Evolutionary conservation across 1,140 invertebrate genomes (phyloP).

Genomic region (Eupristina koningsbergeri): DNA sequence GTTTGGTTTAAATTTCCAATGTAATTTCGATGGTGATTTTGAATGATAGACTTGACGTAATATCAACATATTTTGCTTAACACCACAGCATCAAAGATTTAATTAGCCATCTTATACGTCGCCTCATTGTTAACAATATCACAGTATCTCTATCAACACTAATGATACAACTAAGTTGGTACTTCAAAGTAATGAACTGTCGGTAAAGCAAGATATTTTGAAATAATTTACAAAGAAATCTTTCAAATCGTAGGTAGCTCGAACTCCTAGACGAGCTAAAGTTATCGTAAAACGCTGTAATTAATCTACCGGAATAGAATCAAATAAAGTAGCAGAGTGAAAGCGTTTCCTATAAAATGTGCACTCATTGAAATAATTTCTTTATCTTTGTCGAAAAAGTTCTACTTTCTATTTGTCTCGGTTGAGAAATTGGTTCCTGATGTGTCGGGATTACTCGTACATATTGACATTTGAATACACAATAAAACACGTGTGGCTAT

Average conservation of each 20-base stretch:
- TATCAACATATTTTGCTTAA: not conserved
- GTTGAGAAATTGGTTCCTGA: not conserved
- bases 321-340: not conserved
- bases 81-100: not conserved
- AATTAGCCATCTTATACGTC: not conserved
- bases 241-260: not conserved
- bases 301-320: not conserved
- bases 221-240: not conserved
- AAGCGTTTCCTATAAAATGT: conserved; percentile 1
- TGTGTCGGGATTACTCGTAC: not conserved
- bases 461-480: not conserved
- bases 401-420: conserved; percentile 18
- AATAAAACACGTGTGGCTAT: not conserved
- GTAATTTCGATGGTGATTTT: not conserved
- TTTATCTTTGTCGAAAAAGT: not conserved
- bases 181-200: not conserved
- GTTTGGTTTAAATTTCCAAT: too few relatives aligned
- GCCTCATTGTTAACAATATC: not conserved
- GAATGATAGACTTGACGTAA: not conserved
- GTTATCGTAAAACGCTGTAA: not conserved
- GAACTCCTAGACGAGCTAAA: not conserved
- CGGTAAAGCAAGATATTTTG: not conserved
- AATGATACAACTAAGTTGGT: not conserved
- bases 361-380: not conserved
- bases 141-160: not conserved